Conservation (phyloP, 2,113 vertebrate genomes). For the Poecile atricapillus region DNA sequence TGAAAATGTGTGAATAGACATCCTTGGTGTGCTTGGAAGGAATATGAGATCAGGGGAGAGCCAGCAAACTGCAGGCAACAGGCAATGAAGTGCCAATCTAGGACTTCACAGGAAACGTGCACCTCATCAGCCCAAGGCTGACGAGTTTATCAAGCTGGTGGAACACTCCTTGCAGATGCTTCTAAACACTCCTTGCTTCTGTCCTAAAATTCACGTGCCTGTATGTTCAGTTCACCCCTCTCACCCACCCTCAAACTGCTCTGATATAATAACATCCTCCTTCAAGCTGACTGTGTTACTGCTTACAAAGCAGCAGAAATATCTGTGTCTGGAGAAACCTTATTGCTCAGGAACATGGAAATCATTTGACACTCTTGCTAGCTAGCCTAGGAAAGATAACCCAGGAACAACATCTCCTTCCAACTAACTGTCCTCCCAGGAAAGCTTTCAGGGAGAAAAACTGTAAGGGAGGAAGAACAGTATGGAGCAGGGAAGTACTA, state of each 20-base stretch:
- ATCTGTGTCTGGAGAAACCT: neutral
- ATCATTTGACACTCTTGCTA: neutral
- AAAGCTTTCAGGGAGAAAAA: neutral
- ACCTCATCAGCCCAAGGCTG: neutral
- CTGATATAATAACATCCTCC: neutral
- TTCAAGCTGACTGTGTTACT: neutral
- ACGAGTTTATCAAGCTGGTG: neutral
- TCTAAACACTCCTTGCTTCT: too few relatives aligned
- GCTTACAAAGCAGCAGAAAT: neutral
- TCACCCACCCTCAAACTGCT: neutral
- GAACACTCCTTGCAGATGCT: neutral
- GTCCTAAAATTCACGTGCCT: neutral
- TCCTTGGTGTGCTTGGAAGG: neutral
- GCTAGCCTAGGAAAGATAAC: neutral
- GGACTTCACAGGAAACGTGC: accelerated
- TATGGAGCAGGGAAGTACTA: neutral
- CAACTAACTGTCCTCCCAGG: neutral
- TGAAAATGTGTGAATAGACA: neutral
- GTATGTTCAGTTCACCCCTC: neutral
- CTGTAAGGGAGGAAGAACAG: neutral
- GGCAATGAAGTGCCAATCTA: neutral
- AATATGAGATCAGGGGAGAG: neutral
- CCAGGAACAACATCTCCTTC: neutral
- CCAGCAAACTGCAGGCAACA: neutral
- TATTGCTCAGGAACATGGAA: neutral